phyloP scores from a whole-genome alignment of 2,888 invertebrate genomes.

The Globia sparganii region DNA sequence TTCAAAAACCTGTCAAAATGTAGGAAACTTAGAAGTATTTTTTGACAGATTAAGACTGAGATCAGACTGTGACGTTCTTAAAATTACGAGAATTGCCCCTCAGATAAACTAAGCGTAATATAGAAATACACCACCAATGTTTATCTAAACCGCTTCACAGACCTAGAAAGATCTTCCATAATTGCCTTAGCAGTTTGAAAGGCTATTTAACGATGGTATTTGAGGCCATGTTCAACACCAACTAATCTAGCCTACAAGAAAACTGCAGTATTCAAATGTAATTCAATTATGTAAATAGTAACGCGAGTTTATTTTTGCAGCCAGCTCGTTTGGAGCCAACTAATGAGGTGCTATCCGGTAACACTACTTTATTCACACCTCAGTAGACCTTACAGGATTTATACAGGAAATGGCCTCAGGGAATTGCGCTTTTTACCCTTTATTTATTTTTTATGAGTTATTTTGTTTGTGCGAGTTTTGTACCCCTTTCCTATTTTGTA shows the following conservation, averaged over 20 bases:
- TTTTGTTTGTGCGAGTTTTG: constrained; percentile 22
- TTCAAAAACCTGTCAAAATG: too few relatives aligned
- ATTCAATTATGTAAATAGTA: constrained; percentile 65
- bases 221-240: constrained; percentile 48
- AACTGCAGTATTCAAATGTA: constrained; percentile 65
- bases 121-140: background rate
- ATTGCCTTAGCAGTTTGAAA: constrained; percentile 18
- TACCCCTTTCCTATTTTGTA: background rate
- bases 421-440: constrained; percentile 40
- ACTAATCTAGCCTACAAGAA: constrained; percentile 52
- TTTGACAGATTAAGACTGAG: too few relatives aligned
- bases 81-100: too few relatives aligned
- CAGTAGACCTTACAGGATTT: constrained; percentile 43
- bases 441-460: constrained; percentile 40
- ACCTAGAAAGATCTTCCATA: constrained; percentile 13
- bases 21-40: too few relatives aligned
- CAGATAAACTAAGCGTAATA: background rate
- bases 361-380: constrained; percentile 59
- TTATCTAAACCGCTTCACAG: constrained; percentile 12
- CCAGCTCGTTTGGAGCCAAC: constrained; percentile 45
- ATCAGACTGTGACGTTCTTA: too few relatives aligned
- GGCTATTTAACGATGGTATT: constrained; percentile 39
- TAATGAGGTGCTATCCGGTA: constrained; percentile 62
- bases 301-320: constrained; percentile 60
- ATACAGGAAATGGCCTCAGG: constrained; percentile 46